Base-by-base conservation (phyloP, 2,113 vertebrate genomes). In the Chaetodon trifascialis region DNA sequence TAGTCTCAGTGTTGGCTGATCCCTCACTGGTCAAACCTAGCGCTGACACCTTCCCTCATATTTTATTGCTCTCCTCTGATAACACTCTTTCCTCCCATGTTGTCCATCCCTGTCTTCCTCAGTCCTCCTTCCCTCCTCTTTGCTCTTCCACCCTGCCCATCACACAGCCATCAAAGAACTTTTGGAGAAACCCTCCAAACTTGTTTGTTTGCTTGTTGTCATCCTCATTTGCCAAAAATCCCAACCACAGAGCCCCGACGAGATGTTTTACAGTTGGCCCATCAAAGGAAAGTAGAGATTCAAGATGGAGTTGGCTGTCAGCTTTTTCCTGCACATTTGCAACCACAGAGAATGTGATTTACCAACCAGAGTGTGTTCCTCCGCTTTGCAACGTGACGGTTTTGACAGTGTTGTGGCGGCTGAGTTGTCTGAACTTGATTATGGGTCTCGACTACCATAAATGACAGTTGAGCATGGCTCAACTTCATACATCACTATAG, bases 201-300 rank as follows among this genome's bases (percentile, higher is more conserved):
- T 10, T 86, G 79, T 89, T 89, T 86, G 69, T 89, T 90, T 84
- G 74, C 19, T 85, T 87, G 42, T 52, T 70, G 77, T 83, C 80
- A 15, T 73, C 63, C 3, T 74, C 71, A 42, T 82, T 80, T 69
- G 54, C 71, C 75, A 80, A 80, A 77, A 74, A 8, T 59, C 73
- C 70, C 40, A 15, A 88, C 87, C 82, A 7, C 81, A 1, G 14
- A 79, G 60, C 30, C 79, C 56, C 1, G 14, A 72, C 16, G 60
- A 73, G 44, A 84, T 86, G 68, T 91, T 86, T 88, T 85, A 76
- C 62, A 72, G 62, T 79, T 4, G 34, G 74, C 52, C 23, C 63
- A 68, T 85, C 77, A 84, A 85, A 88, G 69, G 2, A 51, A 42
- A 70, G 55, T 12, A 42, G 19, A 86, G 60, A 72, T 76, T 76